These are phyloP conservation scores for Platerodrilus igneus DNA, from an alignment of 2,888 invertebrate species.

Conservation along the genomic window DNA sequence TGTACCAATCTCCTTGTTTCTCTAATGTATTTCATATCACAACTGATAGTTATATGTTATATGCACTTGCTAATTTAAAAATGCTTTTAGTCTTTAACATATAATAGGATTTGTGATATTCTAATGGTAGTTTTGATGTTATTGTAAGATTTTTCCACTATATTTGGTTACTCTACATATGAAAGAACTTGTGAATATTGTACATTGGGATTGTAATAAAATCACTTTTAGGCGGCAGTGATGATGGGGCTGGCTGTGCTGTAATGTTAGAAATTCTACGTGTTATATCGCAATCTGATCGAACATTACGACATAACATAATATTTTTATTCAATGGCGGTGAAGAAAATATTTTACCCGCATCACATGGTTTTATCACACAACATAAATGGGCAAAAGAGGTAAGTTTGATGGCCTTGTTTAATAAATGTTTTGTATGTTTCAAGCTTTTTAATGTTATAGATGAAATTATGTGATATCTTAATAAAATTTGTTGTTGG, in stretches of 20 bases:
- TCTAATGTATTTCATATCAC: too few relatives aligned
- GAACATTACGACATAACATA: constrained; percentile 66
- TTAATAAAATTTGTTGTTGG: constrained; percentile 26
- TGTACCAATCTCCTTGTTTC: too few relatives aligned
- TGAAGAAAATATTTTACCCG: constrained; percentile 86
- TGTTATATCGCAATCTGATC: constrained; percentile 58
- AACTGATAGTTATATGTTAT: too few relatives aligned
- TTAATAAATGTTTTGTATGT: neutral
- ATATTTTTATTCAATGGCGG: constrained; percentile 87
- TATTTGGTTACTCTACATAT: too few relatives aligned
- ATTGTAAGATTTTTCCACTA: too few relatives aligned
- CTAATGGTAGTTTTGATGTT: too few relatives aligned
- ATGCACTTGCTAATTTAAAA: too few relatives aligned
- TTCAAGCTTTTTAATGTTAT: neutral
- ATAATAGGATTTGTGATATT: too few relatives aligned
- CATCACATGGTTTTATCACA: constrained; percentile 87
- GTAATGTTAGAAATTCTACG: constrained; percentile 79
- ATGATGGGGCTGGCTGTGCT: constrained; percentile 85
- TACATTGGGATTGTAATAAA: too few relatives aligned
- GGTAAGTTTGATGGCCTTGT: too few relatives aligned
- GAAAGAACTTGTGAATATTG: too few relatives aligned
- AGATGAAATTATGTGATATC: constrained; percentile 44
- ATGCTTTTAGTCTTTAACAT: too few relatives aligned
- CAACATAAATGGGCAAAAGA: constrained; percentile 77
- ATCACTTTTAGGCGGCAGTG: constrained; percentile 67